Percentiles rank a stretch among this genome's conserved stretches.
Evolutionary conservation across 1,140 invertebrate genomes (phyloP).

Genomic region (Teleogryllus occipitalis): DNA sequence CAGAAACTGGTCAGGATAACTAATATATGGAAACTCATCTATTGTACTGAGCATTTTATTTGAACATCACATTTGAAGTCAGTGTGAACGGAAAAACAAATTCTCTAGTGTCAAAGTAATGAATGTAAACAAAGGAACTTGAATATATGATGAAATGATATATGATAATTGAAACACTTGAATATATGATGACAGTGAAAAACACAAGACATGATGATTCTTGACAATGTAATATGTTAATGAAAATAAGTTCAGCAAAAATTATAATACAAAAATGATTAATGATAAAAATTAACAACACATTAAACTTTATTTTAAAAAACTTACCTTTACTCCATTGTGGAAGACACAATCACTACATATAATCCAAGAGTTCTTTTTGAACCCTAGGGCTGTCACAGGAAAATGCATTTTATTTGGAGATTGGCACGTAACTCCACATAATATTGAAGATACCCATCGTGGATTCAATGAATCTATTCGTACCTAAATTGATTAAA

Average conservation of each 20-base stretch:
- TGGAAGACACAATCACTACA: constrained; percentile 68
- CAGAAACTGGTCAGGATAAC: no score
- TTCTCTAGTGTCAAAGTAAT: no score
- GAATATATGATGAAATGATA: no score
- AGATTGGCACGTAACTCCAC: constrained; percentile 62
- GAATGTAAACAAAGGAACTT: no score
- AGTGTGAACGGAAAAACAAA: no score
- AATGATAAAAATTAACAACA: constrained; percentile 15
- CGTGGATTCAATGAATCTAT: constrained; percentile 62
- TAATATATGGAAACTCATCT: no score
- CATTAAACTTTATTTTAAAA: neutral
- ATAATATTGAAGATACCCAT: constrained; percentile 70
- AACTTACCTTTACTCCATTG: constrained; percentile 62
- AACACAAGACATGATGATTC: no score
- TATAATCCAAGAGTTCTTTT: constrained; percentile 66
- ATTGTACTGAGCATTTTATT: no score
- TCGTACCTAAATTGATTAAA: constrained; percentile 8
- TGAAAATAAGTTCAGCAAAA: neutral
- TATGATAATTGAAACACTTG: no score
- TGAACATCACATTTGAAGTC: no score
- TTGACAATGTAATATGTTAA: no score
- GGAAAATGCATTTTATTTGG: constrained; percentile 60
- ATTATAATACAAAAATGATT: neutral
- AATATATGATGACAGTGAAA: no score
- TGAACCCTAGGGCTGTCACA: constrained; percentile 61